Conservation (phyloP, 2,797 vertebrate species). For the Falco peregrinus region DNA sequence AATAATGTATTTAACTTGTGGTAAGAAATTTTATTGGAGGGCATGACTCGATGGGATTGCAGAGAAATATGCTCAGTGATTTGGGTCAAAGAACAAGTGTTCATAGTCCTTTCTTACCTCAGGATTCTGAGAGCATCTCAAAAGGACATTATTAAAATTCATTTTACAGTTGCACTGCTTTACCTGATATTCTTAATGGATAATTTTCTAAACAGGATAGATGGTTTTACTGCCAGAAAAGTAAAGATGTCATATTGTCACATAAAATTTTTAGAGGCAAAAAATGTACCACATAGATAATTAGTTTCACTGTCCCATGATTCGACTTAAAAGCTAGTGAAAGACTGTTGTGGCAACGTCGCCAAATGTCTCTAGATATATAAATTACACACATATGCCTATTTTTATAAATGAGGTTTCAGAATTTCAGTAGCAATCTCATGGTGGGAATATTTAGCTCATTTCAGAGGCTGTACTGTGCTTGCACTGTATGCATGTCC, state of each 20-base stretch:
- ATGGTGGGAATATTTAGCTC: slow-evolving; percentile 6
- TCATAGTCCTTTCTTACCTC: background rate
- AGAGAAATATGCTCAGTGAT: background rate
- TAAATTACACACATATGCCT: slow-evolving; percentile 50
- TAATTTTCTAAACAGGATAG: background rate
- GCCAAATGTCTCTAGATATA: slow-evolving; percentile 38
- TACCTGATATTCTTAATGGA: background rate
- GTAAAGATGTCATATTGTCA: slow-evolving; percentile 10
- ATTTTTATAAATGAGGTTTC: slow-evolving; percentile 61
- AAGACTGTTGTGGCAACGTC: slow-evolving; percentile 47
- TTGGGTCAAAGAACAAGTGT: background rate
- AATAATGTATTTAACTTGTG: background rate
- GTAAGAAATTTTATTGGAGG: background rate
- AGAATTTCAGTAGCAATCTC: slow-evolving; percentile 18
- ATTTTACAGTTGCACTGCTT: background rate
- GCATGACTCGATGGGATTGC: background rate
- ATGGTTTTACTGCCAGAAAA: slow-evolving; percentile 13
- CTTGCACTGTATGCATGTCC: background rate
- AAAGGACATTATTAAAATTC: background rate
- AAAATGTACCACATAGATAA: background rate
- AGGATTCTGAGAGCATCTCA: background rate
- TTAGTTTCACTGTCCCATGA: slow-evolving; percentile 40
- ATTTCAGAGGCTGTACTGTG: background rate
- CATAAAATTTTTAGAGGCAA: slow-evolving; percentile 27
- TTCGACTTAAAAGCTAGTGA: slow-evolving; percentile 38